Evolutionary conservation across 1,140 invertebrate species (phyloP), one percentile per base, ranked within the genome.

Genomic region (Capitella teleta): DNA sequence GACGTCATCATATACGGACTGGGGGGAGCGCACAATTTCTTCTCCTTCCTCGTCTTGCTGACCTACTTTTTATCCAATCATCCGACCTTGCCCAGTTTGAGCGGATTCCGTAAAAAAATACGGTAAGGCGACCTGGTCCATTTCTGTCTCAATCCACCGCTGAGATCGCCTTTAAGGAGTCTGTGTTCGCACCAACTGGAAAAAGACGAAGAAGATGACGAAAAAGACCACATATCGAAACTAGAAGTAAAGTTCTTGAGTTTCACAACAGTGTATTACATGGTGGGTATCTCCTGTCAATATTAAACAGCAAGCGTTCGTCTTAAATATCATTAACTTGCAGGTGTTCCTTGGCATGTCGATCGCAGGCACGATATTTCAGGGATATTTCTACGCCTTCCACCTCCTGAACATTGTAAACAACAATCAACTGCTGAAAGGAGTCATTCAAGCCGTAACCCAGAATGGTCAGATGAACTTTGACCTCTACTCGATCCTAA

Each of bases 381-480:
- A 52, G 16, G 66, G 63, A 0, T 70, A 70, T 49, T 68, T 69
- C 57, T 70, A 69, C 56, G 58, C 65, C 28, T 64, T 69, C 53
- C 67, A 69, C 43, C 58, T 70, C 14, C 54, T 70, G 5, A 62
- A 70, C 49, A 59, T 70, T 36, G 67, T 69, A 48, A 68, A 71
- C 54, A 71, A 71, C 58, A 71, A 73, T 46, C 68, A 71, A 47
- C 58, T 73, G 6, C 55, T 73, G 24, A 59, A 62, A 52, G 66
- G 70, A 36, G 68, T 70, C 49, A 73, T 73, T 32, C 67, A 68
- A 53, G 68, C 70, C 30, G 68, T 73, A 21, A 54, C 53, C 2
- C 47, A 50, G 34, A 54, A 54, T 37, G 53, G 53, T 54, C 30
- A 28, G n/a, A n/a, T n/a, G n/a, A n/a, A n/a, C n/a, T n/a, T n/a